Conservation (phyloP, 1,140 invertebrate genomes). For the Rhizoglyphus robini region DNA sequence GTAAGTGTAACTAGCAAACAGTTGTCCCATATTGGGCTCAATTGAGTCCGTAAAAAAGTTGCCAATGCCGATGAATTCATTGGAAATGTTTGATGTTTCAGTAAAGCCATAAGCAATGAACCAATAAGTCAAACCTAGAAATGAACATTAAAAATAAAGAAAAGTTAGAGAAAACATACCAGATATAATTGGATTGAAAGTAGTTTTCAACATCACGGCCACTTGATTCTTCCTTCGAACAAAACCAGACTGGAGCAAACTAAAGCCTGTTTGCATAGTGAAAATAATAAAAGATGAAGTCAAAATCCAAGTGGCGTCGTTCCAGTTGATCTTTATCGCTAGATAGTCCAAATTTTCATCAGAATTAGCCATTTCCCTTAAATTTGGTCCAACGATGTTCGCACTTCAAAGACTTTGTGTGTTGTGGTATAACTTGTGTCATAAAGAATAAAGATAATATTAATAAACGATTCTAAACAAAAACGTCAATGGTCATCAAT, state of each 20-base stretch:
- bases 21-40: slow-evolving; percentile 28
- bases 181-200: slow-evolving; percentile 78
- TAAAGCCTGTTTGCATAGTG: slow-evolving; percentile 48
- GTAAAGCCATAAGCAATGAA: slow-evolving; percentile 84
- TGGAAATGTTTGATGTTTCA: slow-evolving; percentile 46
- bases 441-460: too few relatives aligned
- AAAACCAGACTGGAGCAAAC: slow-evolving; percentile 77
- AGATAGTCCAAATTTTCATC: neutral
- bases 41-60: slow-evolving; percentile 38
- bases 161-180: slow-evolving; percentile 30
- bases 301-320: slow-evolving; percentile 82
- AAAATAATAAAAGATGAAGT: slow-evolving; percentile 89
- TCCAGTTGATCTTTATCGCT: slow-evolving; percentile 31
- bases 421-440: too few relatives aligned
- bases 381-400: too few relatives aligned
- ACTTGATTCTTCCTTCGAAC: slow-evolving; percentile 87
- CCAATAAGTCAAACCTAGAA: slow-evolving; percentile 67
- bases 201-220: slow-evolving; percentile 94
- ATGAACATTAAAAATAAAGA: neutral
- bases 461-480: too few relatives aligned
- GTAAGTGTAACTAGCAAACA: slow-evolving; percentile 26
- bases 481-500: too few relatives aligned
- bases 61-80: slow-evolving; percentile 50
- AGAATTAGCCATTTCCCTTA: too few relatives aligned
- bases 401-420: too few relatives aligned